Evolutionary conservation across 2,113 vertebrate species (phyloP), one percentile per base, ranked within the genome.

Genomic region (Zosterops japonicus): DNA sequence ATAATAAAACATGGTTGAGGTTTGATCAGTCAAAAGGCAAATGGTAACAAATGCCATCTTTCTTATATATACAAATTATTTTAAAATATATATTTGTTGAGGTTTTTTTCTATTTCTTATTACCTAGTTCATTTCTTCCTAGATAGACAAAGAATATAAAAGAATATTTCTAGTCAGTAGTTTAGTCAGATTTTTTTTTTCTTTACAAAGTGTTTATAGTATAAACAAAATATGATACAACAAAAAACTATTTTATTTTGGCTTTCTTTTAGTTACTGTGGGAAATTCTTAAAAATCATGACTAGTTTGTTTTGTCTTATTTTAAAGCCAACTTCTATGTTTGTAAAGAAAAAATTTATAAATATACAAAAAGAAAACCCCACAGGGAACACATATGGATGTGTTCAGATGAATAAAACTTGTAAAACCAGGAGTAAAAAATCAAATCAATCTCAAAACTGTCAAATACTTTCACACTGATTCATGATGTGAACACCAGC

Each of bases 371-470:
- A 75, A 70, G 39, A 47, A 8, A 10, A 4, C 0, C 4, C 55
- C 22, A 80, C 20, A 74, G 33, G 36, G 44, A 92, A 71, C 33
- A 85, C 70, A 92, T 89, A 83, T 60, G 70, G 78, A 82, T 89
- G 10, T 71, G 44, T 75, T 78, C 74, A 94, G 67, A 79, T 49
- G 7, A 81, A 53, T 56, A 78, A 75, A 78, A 89, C 35, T 64
- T 84, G 35, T 86, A 81, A 93, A 91, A 92, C n/a, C 33, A 82
- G 36, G 49, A 75, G 44, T 90, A 87, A 86, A 91, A 90, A 72
- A 52, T 46, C 55, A 84, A 75, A 70, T 39, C 14, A 31, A 44
- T 92, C 86, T 94, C 44, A 71, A 78, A 87, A 91, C 57, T 84
- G 68, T 80, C 76, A 82, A 67, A 82, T 78, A 68, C 8, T 84